Conservation (phyloP, 2,888 invertebrate genomes). For the Ceratothoa steindachneri region DNA sequence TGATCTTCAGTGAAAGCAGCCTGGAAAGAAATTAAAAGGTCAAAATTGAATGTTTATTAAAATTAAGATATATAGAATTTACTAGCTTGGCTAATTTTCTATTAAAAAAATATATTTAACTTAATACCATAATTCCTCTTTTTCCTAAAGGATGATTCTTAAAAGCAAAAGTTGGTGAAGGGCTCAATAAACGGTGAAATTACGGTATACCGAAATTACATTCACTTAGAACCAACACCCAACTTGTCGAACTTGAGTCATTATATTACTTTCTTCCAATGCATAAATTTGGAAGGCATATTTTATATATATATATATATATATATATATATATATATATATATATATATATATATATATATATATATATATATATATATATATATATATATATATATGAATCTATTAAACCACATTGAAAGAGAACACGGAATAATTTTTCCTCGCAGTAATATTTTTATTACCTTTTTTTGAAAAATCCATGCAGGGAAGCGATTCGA, state of each 20-base stretch:
- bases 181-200: too few species aligned
- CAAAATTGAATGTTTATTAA: not conserved
- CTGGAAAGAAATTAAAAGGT: constrained; percentile 51
- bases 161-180: too few species aligned
- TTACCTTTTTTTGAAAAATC: too few species aligned
- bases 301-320: constrained; percentile 2
- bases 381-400: constrained; percentile 1
- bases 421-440: too few species aligned
- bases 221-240: not conserved
- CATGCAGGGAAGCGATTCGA: too few species aligned
- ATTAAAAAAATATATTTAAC: too few species aligned
- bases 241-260: not conserved
- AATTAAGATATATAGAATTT: not conserved
- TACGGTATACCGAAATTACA: too few species aligned
- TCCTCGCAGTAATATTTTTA: too few species aligned
- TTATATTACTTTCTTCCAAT: too few species aligned
- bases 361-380: constrained; percentile 12
- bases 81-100: not conserved
- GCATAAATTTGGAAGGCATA: not conserved
- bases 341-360: not conserved
- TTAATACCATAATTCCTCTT: too few species aligned
- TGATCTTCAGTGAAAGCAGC: constrained; percentile 85
- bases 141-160: too few species aligned
- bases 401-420: too few species aligned
- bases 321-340: constrained; percentile 1